phyloP scores from a whole-genome alignment of 2,113 vertebrate species.

The Alces alces region DNA sequence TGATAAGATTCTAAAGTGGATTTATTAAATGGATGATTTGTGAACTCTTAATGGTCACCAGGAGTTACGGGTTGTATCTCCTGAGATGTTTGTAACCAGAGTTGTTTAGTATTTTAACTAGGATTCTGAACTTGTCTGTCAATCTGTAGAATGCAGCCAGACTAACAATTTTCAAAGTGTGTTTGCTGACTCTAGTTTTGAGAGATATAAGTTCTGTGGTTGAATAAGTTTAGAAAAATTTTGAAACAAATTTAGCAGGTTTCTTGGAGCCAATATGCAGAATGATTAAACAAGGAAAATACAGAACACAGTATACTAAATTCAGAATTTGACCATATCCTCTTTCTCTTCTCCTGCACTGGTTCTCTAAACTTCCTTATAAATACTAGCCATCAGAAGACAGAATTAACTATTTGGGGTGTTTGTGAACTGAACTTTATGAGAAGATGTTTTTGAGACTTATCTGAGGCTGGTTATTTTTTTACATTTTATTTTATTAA shows the following conservation, averaged over 20 bases:
- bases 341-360: background rate
- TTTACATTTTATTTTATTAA: conserved; percentile 1
- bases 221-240: background rate
- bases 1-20: background rate
- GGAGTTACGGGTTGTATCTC: background rate
- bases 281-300: background rate
- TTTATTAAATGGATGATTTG: conserved; percentile 13
- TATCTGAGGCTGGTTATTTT: background rate
- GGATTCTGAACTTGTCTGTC: background rate
- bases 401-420: background rate
- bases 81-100: background rate
- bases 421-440: conserved; percentile 22
- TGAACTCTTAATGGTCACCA: background rate
- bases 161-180: background rate
- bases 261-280: background rate
- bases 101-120: background rate
- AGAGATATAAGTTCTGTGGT: background rate
- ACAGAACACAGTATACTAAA: background rate
- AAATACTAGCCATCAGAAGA: background rate
- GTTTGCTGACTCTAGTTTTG: background rate
- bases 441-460: conserved; percentile 19
- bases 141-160: background rate
- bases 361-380: background rate
- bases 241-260: background rate
- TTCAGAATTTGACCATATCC: background rate